Evolutionary conservation across 2,797 vertebrate species (phyloP).

Genomic region (Anabas testudineus): DNA sequence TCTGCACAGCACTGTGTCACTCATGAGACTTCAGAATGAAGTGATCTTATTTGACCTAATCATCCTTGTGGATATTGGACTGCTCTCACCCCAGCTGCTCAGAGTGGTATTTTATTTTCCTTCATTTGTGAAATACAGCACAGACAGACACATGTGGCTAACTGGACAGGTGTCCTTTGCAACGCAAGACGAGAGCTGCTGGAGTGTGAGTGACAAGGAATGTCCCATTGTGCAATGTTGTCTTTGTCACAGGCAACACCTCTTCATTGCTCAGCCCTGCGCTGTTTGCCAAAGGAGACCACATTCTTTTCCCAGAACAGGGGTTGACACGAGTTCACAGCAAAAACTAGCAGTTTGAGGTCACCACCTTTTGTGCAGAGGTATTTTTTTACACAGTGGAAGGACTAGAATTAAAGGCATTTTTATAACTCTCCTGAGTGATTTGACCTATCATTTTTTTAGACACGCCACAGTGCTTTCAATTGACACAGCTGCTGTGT

Average conservation of each 20-base stretch:
- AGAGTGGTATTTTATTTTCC: background rate
- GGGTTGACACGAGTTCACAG: slow-evolving; percentile 55
- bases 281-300: slow-evolving; percentile 60
- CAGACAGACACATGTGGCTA: slow-evolving; percentile 38
- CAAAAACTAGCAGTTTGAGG: slow-evolving; percentile 52
- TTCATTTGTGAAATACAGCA: slow-evolving; percentile 30
- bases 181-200: slow-evolving; percentile 10
- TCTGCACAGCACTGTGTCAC: background rate
- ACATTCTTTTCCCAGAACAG: slow-evolving; percentile 40
- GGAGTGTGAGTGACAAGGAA: slow-evolving; percentile 48
- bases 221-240: slow-evolving; percentile 56
- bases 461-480: slow-evolving; percentile 30
- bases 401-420: slow-evolving; percentile 51
- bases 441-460: slow-evolving; percentile 65
- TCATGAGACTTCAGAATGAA: background rate
- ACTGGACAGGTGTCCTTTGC: slow-evolving; percentile 47
- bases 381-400: slow-evolving; percentile 23
- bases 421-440: slow-evolving; percentile 55
- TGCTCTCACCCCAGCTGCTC: slow-evolving; percentile 10
- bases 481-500: slow-evolving; percentile 71
- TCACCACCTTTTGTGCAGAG: slow-evolving; percentile 59
- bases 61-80: background rate
- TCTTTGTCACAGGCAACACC: slow-evolving; percentile 53
- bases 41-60: slow-evolving; percentile 11
- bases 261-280: slow-evolving; percentile 22